These are phyloP conservation scores for Sterrhoptilus dennistouni DNA, from an alignment of 2,113 vertebrate species.

Conservation along the genomic window DNA sequence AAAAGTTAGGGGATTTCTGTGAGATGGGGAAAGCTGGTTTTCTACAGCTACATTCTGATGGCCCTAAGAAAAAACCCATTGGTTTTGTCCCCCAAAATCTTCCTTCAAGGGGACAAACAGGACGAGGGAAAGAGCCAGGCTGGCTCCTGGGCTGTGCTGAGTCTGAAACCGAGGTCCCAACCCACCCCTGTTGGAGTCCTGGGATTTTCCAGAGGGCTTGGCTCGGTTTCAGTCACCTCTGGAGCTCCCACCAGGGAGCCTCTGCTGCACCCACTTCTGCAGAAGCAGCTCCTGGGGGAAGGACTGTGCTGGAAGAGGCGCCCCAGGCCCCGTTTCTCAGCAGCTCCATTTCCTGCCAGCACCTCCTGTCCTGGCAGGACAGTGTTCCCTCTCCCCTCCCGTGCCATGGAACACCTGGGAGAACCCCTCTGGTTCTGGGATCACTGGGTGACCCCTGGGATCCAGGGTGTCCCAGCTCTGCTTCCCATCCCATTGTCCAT, in stretches of 20 bases:
- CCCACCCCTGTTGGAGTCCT: neutral
- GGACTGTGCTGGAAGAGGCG: neutral
- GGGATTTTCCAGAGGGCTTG: neutral
- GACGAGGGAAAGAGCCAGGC: fast-evolving
- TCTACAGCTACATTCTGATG: neutral
- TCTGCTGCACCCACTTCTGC: neutral
- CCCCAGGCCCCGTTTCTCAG: neutral
- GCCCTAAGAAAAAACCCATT: neutral
- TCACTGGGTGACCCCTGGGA: fast-evolving
- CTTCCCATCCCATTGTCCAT: fast-evolving
- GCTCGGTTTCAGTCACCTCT: neutral
- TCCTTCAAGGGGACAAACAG: neutral
- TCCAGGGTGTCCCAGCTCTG: neutral
- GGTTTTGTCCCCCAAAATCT: neutral
- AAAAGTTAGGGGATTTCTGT: neutral
- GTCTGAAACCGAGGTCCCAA: neutral
- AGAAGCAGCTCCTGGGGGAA: neutral
- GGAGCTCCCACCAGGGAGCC: neutral
- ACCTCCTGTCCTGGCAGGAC: fast-evolving
- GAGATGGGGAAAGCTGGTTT: neutral
- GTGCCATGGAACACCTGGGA: neutral
- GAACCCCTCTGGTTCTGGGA: too few relatives aligned
- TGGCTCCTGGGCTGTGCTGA: neutral
- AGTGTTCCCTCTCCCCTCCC: neutral
- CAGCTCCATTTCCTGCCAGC: neutral